These are phyloP conservation scores for Phasianus colchicus DNA, from an alignment of 2,113 vertebrate genomes.

Conservation along the genomic window DNA sequence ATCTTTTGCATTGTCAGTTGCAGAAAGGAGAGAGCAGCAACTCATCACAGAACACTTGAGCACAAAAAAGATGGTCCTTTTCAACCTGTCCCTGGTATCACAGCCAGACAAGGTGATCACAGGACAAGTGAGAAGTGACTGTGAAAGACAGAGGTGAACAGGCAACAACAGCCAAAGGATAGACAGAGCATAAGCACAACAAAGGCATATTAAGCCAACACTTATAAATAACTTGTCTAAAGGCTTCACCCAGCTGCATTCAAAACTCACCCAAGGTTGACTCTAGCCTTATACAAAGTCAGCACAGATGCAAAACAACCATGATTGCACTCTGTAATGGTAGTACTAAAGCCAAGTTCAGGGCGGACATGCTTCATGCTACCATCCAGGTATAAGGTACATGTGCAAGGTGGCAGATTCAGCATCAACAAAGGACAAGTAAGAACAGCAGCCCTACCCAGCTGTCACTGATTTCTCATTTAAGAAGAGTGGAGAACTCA, in stretches of 20 bases:
- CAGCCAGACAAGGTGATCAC: neutral
- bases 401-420: neutral
- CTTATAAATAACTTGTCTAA: constrained; percentile 1
- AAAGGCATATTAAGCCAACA: neutral
- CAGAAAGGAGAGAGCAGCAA: neutral
- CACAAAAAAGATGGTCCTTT: neutral
- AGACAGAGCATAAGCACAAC: neutral
- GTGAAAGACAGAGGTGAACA: neutral
- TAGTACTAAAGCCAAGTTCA: neutral
- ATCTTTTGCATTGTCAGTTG: neutral
- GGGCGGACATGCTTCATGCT: accelerated
- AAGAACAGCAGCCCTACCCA: neutral
- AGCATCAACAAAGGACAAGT: neutral
- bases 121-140: neutral
- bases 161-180: neutral
- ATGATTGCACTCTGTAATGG: neutral
- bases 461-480: neutral
- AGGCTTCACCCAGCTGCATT: constrained; percentile 7
- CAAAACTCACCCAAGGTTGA: accelerated
- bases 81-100: neutral
- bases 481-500: neutral
- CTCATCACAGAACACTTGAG: neutral
- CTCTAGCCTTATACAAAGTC: neutral
- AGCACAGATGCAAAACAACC: neutral
- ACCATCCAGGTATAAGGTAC: neutral